Percentiles rank a stretch among this genome's conserved stretches.
These are phyloP conservation scores for Papilio dardanus DNA, from an alignment of 1,140 invertebrate species.

Conservation along the genomic window DNA sequence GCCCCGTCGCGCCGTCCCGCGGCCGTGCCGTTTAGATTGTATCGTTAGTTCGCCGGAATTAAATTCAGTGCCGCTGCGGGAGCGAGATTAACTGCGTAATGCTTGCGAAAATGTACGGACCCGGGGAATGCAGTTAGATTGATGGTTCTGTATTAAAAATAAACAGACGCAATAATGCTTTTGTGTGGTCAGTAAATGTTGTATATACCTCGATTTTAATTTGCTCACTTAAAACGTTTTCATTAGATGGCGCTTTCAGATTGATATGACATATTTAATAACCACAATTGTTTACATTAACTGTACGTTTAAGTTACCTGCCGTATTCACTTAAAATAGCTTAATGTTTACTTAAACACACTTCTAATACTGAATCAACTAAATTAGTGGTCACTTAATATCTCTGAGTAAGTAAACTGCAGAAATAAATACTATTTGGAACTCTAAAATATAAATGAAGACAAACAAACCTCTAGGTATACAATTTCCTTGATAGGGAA, in stretches of 20 bases:
- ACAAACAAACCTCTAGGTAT: background rate
- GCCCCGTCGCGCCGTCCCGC: constrained; percentile 38
- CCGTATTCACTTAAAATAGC: too few relatives aligned
- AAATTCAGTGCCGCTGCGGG: constrained; percentile 47
- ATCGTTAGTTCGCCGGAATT: constrained; percentile 55
- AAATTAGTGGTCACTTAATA: too few relatives aligned
- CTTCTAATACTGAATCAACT: too few relatives aligned
- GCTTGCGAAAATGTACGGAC: constrained; percentile 40
- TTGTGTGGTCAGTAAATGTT: background rate
- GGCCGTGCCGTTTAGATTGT: constrained; percentile 62
- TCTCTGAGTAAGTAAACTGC: too few relatives aligned
- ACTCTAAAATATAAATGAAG: background rate
- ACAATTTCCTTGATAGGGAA: background rate
- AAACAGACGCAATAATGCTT: constrained; percentile 13
- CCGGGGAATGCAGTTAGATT: constrained; percentile 24
- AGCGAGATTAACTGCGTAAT: constrained; percentile 53
- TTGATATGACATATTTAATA: background rate
- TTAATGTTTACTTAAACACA: too few relatives aligned
- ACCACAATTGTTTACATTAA: too few relatives aligned
- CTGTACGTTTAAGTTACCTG: too few relatives aligned
- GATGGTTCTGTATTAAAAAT: constrained; percentile 24
- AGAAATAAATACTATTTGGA: too few relatives aligned
- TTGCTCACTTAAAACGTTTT: background rate
- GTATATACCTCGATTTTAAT: background rate
- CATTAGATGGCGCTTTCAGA: background rate